A percentile compares a stretch with the other conserved stretches of the same genome.
These are phyloP conservation scores for Hylomyscus alleni DNA, from an alignment of 2,797 vertebrate species.

Conservation along the genomic window DNA sequence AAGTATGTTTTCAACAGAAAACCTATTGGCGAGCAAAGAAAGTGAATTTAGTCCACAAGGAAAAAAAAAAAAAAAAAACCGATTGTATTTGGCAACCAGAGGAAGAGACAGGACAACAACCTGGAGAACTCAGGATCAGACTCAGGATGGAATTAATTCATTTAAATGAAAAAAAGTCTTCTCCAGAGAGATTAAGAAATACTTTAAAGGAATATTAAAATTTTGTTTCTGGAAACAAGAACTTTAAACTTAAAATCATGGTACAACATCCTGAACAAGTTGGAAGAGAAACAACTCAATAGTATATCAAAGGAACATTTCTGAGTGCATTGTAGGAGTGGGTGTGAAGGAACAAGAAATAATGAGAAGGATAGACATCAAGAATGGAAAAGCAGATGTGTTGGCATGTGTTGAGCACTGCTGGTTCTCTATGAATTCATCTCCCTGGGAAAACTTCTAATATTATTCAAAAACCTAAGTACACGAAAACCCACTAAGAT, in stretches of 20 bases:
- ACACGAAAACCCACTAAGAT: not conserved
- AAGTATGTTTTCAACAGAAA: not conserved
- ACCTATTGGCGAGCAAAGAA: not conserved
- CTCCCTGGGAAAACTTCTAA: not conserved
- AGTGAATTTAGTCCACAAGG: not conserved
- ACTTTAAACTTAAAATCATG: not conserved
- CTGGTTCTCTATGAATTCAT: not conserved
- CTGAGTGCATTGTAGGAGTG: not conserved
- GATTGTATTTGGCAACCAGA: not conserved
- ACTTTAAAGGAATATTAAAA: not conserved
- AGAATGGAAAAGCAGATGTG: not conserved
- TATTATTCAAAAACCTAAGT: not conserved
- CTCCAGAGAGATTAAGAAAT: not conserved
- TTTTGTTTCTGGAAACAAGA: slow-evolving; percentile 14
- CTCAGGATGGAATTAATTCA: not conserved
- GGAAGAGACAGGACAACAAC: not conserved
- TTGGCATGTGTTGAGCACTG: not conserved
- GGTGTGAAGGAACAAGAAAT: not conserved
- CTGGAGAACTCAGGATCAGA: not conserved
- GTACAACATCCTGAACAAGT: not conserved
- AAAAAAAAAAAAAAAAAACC: not conserved
- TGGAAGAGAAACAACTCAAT: not conserved
- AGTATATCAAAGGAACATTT: not conserved
- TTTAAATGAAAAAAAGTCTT: slow-evolving; percentile 9
- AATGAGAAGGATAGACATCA: not conserved